A percentile compares a stretch with the other conserved stretches of the same genome.
These are phyloP conservation scores for Thamnophis sirtalis DNA, from an alignment of 2,113 vertebrate genomes.

Conservation along the genomic window DNA sequence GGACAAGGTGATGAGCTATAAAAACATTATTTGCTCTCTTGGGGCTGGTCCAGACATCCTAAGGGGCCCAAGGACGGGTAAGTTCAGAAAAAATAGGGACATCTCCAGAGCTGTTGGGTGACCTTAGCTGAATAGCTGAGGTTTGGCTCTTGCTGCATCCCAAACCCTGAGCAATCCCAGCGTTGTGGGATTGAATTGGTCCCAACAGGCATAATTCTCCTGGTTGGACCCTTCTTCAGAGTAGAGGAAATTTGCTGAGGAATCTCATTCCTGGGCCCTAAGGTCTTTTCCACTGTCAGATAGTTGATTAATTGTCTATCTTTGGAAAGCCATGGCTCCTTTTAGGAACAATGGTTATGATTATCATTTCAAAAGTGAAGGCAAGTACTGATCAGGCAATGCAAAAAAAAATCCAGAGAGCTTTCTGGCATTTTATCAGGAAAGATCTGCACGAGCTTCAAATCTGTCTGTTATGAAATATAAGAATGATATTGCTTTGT, in stretches of 20 bases:
- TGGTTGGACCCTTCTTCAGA: background rate
- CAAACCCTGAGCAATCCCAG: background rate
- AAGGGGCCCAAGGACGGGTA: background rate
- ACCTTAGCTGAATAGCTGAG: background rate
- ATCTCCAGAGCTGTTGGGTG: background rate
- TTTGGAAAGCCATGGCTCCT: background rate
- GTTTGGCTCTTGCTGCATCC: background rate
- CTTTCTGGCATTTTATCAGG: background rate
- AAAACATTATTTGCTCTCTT: background rate
- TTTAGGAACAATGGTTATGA: background rate
- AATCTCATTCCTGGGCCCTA: background rate
- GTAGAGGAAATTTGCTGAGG: background rate
- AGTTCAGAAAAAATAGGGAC: background rate
- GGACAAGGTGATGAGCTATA: background rate
- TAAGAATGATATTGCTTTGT: background rate
- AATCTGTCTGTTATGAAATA: background rate
- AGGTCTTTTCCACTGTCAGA: background rate
- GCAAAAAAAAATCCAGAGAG: background rate
- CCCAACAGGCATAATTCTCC: background rate
- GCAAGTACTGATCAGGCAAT: background rate
- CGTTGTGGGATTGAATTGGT: background rate
- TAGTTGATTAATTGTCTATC: background rate
- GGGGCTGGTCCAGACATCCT: background rate
- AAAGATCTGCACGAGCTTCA: background rate
- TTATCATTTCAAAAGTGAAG: background rate